Base-by-base conservation (phyloP, 2,797 vertebrate genomes). In the Chelonia mydas region DNA sequence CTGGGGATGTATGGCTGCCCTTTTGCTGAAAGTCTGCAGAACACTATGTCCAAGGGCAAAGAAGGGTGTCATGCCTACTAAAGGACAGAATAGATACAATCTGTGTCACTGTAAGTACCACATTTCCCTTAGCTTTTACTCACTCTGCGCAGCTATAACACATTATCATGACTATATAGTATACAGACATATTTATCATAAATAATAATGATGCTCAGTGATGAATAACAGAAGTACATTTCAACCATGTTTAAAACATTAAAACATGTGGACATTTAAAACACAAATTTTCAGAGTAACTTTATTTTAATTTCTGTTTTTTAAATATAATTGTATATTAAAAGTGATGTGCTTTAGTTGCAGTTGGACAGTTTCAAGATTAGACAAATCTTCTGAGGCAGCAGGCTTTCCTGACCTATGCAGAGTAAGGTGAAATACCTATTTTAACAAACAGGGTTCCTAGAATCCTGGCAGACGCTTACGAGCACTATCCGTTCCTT, bases 11-110 rank as follows among this genome's bases (percentile, higher is more conserved):
- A 54, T 33, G 11, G 74, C 55, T 93, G 33, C 3, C 5, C 11
- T 90, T 93, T 92, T 90, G 31, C 19, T 94, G 11, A 54, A 41
- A 96, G 49, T 91, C 68, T 96, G 7, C 76, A 74, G 5, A 41
- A 61, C 6, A n/a, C 1, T 68, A 27, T 61, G 31, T 68, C 27
- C 83, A 49, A 76, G 78, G 59, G 27, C 23, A 84, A 23, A 45
- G 84, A 95, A 91, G 45, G 7, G 28, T 90, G 81, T 88, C 59
- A 90, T 5, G 91, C 7, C 23, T 59, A 37, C 2, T 68, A 90
- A 90, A 23, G 51, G 45, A 61, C 86, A 81, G 1, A 28, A 23
- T 33, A 28, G 0, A 0, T 74, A 27, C 1, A 11, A 3, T 1
- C 1, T 85, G 47, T 5, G 68, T 37, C 33, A 68, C 61, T 21